phyloP scores from a whole-genome alignment of 2,888 invertebrate species.

The Oscheius sp. region DNA sequence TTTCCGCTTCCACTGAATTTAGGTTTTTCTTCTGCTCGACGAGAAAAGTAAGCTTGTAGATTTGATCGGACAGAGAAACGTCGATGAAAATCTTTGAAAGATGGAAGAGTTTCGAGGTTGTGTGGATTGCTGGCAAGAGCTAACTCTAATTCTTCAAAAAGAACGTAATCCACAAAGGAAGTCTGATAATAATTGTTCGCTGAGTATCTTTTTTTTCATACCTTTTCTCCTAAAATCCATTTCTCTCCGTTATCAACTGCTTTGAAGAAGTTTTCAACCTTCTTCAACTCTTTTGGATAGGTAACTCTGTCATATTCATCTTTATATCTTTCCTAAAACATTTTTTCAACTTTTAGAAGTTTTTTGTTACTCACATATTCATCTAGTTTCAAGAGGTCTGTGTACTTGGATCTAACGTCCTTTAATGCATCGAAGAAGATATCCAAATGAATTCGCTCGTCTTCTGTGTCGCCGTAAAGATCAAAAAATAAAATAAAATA shows the following conservation, averaged over 20 bases:
- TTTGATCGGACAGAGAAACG: constrained; percentile 47
- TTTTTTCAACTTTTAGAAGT: too few species aligned
- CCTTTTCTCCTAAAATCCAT: constrained; percentile 49
- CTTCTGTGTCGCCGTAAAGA: constrained; percentile 49
- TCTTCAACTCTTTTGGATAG: constrained; percentile 45
- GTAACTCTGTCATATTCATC: constrained; percentile 46
- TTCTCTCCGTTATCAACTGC: constrained; percentile 48
- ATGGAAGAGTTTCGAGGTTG: constrained; percentile 52
- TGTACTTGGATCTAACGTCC: constrained; percentile 51
- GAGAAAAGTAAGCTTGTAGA: constrained; percentile 47
- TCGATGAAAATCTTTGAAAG: constrained; percentile 55
- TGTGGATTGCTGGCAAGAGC: constrained; percentile 45
- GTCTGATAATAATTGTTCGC: too few species aligned
- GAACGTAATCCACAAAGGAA: constrained; percentile 59
- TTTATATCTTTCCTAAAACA: constrained; percentile 43
- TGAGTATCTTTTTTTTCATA: too few species aligned
- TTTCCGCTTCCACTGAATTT: constrained; percentile 54
- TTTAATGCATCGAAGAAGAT: constrained; percentile 54
- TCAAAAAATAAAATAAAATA: constrained; percentile 30
- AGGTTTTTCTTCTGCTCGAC: constrained; percentile 42
- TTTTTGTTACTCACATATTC: too few species aligned
- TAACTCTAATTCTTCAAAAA: constrained; percentile 62
- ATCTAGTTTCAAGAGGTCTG: too few species aligned
- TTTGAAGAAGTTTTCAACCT: constrained; percentile 53
- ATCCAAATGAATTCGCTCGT: constrained; percentile 51